These are phyloP conservation scores for Lydus trimaculatus DNA, from an alignment of 2,888 invertebrate species.

Conservation along the genomic window DNA sequence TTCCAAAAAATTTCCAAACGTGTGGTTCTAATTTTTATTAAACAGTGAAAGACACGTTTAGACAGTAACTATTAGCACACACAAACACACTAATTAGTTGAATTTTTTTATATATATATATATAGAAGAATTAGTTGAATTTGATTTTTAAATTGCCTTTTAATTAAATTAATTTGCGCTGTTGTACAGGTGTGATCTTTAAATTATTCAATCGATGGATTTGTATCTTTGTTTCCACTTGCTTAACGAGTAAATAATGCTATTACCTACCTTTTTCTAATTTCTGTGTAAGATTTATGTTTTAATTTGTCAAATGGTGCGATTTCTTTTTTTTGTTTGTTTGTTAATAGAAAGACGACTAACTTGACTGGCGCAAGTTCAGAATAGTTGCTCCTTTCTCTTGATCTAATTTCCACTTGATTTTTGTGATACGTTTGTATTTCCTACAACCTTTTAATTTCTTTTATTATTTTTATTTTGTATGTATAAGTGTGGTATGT, in stretches of 20 bases:
- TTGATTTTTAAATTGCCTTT: not conserved
- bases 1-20: not conserved
- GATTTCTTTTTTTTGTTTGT: not conserved
- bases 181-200: constrained; percentile 17
- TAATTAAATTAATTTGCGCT: not conserved
- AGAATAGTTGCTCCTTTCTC: constrained; percentile 27
- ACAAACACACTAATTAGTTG: constrained; percentile 38
- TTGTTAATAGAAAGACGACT: constrained; percentile 35
- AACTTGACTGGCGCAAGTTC: constrained; percentile 44
- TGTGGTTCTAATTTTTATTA: not conserved
- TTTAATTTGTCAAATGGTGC: constrained; percentile 16
- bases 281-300: constrained; percentile 14
- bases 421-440: constrained; percentile 29
- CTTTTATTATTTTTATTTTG: constrained; percentile 9
- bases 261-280: constrained; percentile 14
- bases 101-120: too few relatives aligned
- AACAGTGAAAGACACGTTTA: constrained; percentile 9
- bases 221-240: constrained; percentile 33
- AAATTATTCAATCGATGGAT: constrained; percentile 29
- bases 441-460: constrained; percentile 12
- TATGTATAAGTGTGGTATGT: constrained; percentile 13
- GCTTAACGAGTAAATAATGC: constrained; percentile 17
- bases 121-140: constrained; percentile 28
- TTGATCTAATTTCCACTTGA: not conserved
- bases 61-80: constrained; percentile 39